A percentile compares a stretch with the other conserved stretches of the same genome.
Evolutionary conservation across 1,140 invertebrate species (phyloP).

Genomic region (Coelopa frigida): DNA sequence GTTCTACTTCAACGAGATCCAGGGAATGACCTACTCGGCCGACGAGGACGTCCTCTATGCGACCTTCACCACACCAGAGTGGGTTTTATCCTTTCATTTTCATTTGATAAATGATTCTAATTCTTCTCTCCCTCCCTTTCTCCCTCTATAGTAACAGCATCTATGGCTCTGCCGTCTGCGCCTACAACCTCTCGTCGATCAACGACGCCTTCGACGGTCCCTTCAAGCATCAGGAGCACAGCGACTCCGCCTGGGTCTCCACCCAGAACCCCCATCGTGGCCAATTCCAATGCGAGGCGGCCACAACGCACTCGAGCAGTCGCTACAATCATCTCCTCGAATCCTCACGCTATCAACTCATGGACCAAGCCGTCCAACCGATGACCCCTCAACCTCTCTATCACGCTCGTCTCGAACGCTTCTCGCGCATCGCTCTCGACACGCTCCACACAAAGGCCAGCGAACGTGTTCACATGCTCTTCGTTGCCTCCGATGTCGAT

Average conservation of each 20-base stretch:
- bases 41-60: conserved; percentile 82
- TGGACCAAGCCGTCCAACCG: conserved; percentile 78
- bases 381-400: conserved; percentile 62
- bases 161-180: conserved; percentile 86
- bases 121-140: background rate
- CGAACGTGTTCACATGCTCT: conserved; percentile 62
- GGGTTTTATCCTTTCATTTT: conserved; percentile 45
- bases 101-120: background rate
- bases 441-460: conserved; percentile 62
- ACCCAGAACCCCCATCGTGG: conserved; percentile 50
- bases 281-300: conserved; percentile 55
- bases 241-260: conserved; percentile 70
- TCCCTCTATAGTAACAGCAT: conserved; percentile 69
- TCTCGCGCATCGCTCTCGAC: conserved; percentile 74
- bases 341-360: conserved; percentile 74
- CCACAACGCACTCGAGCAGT: conserved; percentile 29
- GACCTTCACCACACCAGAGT: conserved; percentile 86
- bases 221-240: conserved; percentile 76
- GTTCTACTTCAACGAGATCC: conserved; percentile 92
- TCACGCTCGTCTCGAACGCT: conserved; percentile 61
- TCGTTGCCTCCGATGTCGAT: conserved; percentile 68
- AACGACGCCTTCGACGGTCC: conserved; percentile 75
- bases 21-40: conserved; percentile 71
- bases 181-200: conserved; percentile 81
- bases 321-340: conserved; percentile 52